phyloP scores from a whole-genome alignment of 1,140 invertebrate genomes.

The Calosoma granatense region DNA sequence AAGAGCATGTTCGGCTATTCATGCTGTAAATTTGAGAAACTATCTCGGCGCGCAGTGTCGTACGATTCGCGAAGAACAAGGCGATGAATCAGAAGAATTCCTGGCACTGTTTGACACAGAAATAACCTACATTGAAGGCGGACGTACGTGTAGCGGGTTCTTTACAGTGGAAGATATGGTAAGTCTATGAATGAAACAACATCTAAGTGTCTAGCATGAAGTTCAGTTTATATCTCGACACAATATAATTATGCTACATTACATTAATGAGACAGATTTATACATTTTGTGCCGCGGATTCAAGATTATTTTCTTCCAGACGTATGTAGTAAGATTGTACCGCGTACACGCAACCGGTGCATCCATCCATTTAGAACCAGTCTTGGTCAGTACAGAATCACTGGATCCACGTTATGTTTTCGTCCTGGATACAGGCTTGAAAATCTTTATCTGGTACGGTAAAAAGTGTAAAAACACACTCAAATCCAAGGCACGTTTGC shows the following conservation, averaged over 20 bases:
- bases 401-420: slow-evolving; percentile 90
- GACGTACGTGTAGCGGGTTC: slow-evolving; percentile 92
- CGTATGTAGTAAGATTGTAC: slow-evolving; percentile 75
- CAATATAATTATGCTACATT: slow-evolving; percentile 8
- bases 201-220: no score
- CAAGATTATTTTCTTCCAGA: no score
- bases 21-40: slow-evolving; percentile 96
- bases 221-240: background rate
- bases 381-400: slow-evolving; percentile 53
- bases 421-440: slow-evolving; percentile 77
- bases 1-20: slow-evolving; percentile 96
- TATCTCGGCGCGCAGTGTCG: slow-evolving; percentile 89
- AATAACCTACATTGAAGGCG: slow-evolving; percentile 95
- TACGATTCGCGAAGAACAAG: slow-evolving; percentile 96
- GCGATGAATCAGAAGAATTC: slow-evolving; percentile 95
- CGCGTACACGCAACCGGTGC: slow-evolving; percentile 80
- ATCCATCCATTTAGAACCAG: slow-evolving; percentile 87
- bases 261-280: no score
- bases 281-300: no score
- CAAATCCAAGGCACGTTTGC: slow-evolving; percentile 86
- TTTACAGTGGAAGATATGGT: slow-evolving; percentile 92
- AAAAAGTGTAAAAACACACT: slow-evolving; percentile 88
- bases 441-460: slow-evolving; percentile 90
- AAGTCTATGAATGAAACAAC: no score
- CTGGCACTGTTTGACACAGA: slow-evolving; percentile 82